These are phyloP conservation scores for Cephalotes varians DNA, from an alignment of 2,888 invertebrate species.

Conservation along the genomic window DNA sequence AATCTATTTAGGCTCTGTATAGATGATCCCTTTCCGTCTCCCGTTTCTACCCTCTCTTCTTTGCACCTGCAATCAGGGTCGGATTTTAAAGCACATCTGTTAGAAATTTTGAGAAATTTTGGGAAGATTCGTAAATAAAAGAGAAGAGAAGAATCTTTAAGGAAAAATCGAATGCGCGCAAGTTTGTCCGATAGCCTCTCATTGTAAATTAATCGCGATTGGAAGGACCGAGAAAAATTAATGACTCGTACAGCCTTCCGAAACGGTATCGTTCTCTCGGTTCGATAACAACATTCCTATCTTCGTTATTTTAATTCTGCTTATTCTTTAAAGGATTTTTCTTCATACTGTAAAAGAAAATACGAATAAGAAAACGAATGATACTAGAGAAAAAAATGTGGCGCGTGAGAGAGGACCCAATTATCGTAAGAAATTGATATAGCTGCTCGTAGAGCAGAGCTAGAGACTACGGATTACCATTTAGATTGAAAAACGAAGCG, in stretches of 20 bases:
- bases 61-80: conserved; percentile 26
- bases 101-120: not conserved
- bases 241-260: not conserved
- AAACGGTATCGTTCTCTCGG: not conserved
- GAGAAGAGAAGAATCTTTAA: not conserved
- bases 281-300: not conserved
- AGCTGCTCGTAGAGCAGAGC: not conserved
- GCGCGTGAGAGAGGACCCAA: not conserved
- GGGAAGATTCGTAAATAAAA: not conserved
- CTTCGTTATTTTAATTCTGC: not conserved
- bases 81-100: conserved; percentile 5
- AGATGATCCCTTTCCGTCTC: conserved; percentile 23
- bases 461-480: not conserved
- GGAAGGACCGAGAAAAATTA: not conserved
- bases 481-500: not conserved
- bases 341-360: not conserved
- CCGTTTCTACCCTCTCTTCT: conserved; percentile 8
- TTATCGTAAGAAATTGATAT: not conserved
- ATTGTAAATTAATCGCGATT: not conserved
- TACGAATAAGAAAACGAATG: too few species aligned
- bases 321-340: not conserved
- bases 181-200: not conserved
- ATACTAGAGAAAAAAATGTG: not conserved
- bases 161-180: not conserved
- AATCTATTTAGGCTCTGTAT: conserved; percentile 45